Evolutionary conservation across 1,140 invertebrate species (phyloP), one percentile per base, ranked within the genome.

Genomic region (Ceratosolen fusciceps): DNA sequence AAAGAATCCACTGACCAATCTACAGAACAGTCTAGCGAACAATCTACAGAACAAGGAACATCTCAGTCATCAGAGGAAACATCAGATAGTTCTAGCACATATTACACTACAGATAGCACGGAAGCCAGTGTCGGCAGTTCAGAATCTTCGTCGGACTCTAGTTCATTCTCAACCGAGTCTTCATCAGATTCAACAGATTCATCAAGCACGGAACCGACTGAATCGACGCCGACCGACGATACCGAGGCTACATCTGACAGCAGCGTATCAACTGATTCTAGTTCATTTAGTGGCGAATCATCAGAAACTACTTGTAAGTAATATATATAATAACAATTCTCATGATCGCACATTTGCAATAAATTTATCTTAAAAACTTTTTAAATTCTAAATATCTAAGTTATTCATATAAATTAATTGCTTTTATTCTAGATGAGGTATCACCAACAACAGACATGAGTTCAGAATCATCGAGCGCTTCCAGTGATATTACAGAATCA

Each of bases 181-280:
- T 83, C 58, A n/a, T 72, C 83, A 8, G 79, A 60, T 37, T 79
- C 80, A 26, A 77, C 80, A 5, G 84, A 85, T 43, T 82, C 83
- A 26, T 77, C 74, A 49, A 71, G 79, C 10, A 83, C 85, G n/a
- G 82, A 82, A 12, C 54, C 80, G 8, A 79, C 81, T 9, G 75
- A 79, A 0, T 79, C 80, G 54, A 73, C 79, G 19, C 54, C 83
- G 5, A 82, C 85, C 49, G 82, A 83, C 74, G 85, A 74, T 58
- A 85, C 84, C 1, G 85, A 86, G 65, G 74, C 83, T 29, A 84
- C 85, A 37, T 49, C 62, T 0, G 78, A 74, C 21, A 49, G 7
- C 14, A 80, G 73, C 56, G 1, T 37, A 29, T 37, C 73, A 29
- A 84, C 80, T 58, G 71, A 75, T 56, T 83, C 84, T 10, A 85